These are phyloP conservation scores for Polyploca ridens DNA, from an alignment of 2,888 invertebrate species.

Conservation along the genomic window DNA sequence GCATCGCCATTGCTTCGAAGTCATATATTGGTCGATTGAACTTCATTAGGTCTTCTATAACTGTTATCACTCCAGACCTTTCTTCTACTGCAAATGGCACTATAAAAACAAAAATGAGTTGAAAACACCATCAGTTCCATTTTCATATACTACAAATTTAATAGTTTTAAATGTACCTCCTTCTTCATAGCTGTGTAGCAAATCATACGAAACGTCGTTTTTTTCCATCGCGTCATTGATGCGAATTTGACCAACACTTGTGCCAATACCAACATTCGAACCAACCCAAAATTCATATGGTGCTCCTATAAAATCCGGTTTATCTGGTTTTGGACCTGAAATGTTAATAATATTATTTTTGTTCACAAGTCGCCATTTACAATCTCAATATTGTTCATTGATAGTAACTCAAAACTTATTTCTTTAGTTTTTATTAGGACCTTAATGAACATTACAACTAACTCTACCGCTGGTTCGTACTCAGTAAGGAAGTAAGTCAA, in stretches of 20 bases:
- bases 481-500: too few species aligned
- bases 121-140: background rate
- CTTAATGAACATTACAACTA: too few species aligned
- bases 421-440: too few species aligned
- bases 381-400: too few species aligned
- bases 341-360: conserved; percentile 16
- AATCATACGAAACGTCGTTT: conserved; percentile 89
- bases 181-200: conserved; percentile 92
- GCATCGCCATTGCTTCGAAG: conserved; percentile 92
- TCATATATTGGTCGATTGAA: conserved; percentile 89
- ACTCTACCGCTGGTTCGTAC: too few species aligned
- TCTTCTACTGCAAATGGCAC: conserved; percentile 97
- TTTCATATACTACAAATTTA: background rate
- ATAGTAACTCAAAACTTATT: too few species aligned
- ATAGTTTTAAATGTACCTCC: conserved; percentile 83
- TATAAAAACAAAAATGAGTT: conserved; percentile 44
- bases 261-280: conserved; percentile 92
- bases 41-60: conserved; percentile 89
- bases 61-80: conserved; percentile 93
- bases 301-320: conserved; percentile 92
- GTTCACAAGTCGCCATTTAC: background rate
- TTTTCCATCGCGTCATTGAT: conserved; percentile 89
- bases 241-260: conserved; percentile 93
- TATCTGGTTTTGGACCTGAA: conserved; percentile 80
- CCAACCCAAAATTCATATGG: conserved; percentile 97